Conservation (phyloP, 2,113 vertebrate species). For the Balaenoptera acutorostrata region DNA sequence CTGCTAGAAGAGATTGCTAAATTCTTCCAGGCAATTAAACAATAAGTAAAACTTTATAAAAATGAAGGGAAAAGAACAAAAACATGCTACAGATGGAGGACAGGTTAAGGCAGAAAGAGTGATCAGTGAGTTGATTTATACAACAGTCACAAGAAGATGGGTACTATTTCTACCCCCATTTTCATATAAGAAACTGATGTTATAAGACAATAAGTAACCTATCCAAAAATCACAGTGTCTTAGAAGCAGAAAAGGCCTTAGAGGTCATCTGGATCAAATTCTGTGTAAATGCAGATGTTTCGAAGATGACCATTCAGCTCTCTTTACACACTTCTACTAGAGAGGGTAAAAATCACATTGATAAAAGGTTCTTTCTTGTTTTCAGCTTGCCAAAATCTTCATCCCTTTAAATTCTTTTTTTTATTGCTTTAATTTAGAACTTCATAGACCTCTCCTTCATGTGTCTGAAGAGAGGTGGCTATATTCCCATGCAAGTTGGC, state of each 20-base stretch:
- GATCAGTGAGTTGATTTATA: slow-evolving; percentile 7
- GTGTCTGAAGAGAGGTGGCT: not conserved
- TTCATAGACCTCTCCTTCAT: not conserved
- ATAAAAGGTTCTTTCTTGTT: not conserved
- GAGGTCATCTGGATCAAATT: not conserved
- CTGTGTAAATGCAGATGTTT: not conserved
- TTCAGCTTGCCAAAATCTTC: not conserved
- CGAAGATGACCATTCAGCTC: not conserved
- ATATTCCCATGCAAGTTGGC: not conserved
- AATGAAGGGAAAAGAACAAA: not conserved
- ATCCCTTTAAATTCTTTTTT: not conserved
- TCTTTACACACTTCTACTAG: not conserved
- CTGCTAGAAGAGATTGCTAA: not conserved
- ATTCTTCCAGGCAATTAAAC: not conserved
- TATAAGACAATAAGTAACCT: not conserved
- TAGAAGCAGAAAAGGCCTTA: not conserved
- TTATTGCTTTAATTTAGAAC: not conserved
- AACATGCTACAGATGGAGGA: not conserved
- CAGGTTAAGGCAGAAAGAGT: not conserved
- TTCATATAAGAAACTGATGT: not conserved
- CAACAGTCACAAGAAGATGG: not conserved
- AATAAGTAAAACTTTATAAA: not conserved
- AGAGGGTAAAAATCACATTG: not conserved
- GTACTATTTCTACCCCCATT: not conserved
- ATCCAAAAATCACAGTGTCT: not conserved